These are phyloP conservation scores for Podiceps cristatus DNA, from an alignment of 2,113 vertebrate species.

Conservation along the genomic window DNA sequence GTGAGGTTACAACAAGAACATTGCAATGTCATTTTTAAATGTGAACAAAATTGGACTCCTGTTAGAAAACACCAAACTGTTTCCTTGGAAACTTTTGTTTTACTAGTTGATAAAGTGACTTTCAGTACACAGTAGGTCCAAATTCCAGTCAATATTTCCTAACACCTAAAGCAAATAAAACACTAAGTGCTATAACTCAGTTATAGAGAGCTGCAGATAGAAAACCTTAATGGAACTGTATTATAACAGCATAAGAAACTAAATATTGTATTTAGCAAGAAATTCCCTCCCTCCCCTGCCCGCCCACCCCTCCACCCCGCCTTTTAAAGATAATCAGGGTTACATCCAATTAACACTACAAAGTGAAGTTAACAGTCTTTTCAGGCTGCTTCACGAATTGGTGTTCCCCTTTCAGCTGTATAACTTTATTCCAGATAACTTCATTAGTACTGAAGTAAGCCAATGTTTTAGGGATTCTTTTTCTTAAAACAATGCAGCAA, in stretches of 20 bases:
- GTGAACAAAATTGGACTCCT: not conserved
- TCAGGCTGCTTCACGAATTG: not conserved
- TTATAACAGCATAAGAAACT: not conserved
- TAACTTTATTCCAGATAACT: not conserved
- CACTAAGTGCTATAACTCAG: not conserved
- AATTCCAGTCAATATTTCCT: conserved; percentile 13
- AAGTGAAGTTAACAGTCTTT: not conserved
- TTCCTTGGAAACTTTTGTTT: conserved; percentile 9
- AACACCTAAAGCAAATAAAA: conserved; percentile 34
- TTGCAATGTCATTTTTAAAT: not conserved
- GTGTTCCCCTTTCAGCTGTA: not conserved
- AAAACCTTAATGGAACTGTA: not conserved
- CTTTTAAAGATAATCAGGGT: not conserved
- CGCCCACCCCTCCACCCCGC: no score
- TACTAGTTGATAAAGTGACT: not conserved
- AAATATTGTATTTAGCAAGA: not conserved
- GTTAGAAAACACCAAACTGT: not conserved
- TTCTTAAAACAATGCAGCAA: not conserved
- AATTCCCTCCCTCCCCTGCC: not conserved
- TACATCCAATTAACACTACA: not conserved
- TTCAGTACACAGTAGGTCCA: not conserved
- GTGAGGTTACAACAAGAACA: not conserved
- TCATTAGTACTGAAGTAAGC: not conserved
- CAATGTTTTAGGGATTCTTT: not conserved
- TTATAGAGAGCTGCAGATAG: not conserved